Evolutionary conservation across 2,888 invertebrate species (phyloP).

Genomic region (Podabrus alpinus): DNA sequence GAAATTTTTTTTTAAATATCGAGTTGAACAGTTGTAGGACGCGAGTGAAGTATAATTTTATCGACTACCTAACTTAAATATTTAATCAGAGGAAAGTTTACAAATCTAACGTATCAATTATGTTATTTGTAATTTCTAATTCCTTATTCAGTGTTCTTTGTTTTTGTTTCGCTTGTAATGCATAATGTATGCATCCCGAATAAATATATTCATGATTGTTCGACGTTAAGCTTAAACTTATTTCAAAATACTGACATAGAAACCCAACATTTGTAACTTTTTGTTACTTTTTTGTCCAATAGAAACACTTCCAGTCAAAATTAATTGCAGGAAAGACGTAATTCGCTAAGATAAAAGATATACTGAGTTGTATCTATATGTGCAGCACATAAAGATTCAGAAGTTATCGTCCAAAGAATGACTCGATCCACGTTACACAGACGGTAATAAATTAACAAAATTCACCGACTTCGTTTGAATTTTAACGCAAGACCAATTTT

Average conservation of each 20-base stretch:
- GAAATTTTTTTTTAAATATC: too few species aligned
- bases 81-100: neutral
- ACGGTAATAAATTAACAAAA: too few species aligned
- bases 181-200: neutral
- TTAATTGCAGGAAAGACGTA: neutral
- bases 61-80: neutral
- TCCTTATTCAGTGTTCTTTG: neutral
- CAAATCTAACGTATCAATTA: neutral
- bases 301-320: neutral
- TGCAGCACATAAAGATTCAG: neutral
- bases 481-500: too few species aligned
- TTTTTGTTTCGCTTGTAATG: neutral
- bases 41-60: neutral
- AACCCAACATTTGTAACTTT: neutral
- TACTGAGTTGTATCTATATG: too few species aligned
- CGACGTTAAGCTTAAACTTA: neutral
- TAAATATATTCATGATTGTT: neutral
- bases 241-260: neutral
- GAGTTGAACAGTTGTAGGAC: too few species aligned
- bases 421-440: too few species aligned
- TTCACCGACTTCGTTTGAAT: too few species aligned
- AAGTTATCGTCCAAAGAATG: neutral
- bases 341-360: too few species aligned
- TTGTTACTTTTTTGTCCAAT: neutral
- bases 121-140: neutral